Percentiles rank a stretch among this genome's conserved stretches.
These are phyloP conservation scores for Nothocercus nigrocapillus DNA, from an alignment of 2,113 vertebrate species.

Conservation along the genomic window DNA sequence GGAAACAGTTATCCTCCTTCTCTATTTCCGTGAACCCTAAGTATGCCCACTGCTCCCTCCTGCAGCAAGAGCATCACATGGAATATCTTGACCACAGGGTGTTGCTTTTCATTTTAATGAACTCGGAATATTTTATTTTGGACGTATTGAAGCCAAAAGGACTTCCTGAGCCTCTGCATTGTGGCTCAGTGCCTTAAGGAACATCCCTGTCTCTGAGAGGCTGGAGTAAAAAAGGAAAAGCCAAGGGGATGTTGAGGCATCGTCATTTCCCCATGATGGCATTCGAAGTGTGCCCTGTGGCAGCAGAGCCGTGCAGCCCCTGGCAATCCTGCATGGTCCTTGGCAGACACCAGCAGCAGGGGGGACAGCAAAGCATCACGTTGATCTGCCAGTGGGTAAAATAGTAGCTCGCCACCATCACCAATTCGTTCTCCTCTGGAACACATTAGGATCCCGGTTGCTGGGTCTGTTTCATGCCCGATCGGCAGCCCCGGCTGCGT, in stretches of 20 bases:
- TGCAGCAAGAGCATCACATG: neutral
- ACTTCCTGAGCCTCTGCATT: neutral
- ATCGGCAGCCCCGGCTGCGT: neutral
- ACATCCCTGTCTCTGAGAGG: neutral
- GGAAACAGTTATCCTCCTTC: neutral
- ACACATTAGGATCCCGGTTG: neutral
- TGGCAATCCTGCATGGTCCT: neutral
- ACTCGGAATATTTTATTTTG: neutral
- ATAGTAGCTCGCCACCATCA: neutral
- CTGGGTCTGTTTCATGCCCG: neutral
- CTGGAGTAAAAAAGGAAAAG: neutral
- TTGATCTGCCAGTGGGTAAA: neutral
- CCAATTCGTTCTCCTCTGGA: neutral
- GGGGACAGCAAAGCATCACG: neutral
- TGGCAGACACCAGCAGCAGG: neutral
- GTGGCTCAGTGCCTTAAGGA: neutral
- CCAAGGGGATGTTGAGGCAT: neutral
- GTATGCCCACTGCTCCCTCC: neutral
- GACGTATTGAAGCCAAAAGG: neutral
- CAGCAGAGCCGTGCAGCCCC: neutral
- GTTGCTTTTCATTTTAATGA: constrained; percentile 11
- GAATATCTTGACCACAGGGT: neutral
- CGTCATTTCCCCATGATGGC: accelerated
- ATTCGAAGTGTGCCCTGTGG: neutral
- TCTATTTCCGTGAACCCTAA: neutral